Conservation (phyloP, 1,140 invertebrate genomes). For the Limonius californicus region DNA sequence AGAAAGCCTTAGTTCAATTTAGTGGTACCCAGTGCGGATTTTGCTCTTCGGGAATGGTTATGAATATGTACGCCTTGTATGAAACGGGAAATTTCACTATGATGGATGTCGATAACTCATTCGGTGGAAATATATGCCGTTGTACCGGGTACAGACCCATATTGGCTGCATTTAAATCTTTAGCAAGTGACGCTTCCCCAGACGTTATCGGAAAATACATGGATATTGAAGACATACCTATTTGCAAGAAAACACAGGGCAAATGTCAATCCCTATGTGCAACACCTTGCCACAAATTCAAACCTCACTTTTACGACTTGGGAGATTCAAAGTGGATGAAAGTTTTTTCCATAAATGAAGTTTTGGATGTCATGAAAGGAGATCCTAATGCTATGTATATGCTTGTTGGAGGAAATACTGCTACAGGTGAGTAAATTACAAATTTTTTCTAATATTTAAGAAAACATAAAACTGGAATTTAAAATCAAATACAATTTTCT, state of each 20-base stretch:
- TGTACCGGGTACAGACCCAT: conserved; percentile 87
- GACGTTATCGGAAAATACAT: conserved; percentile 49
- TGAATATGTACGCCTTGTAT: conserved; percentile 72
- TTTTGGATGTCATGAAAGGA: conserved; percentile 20
- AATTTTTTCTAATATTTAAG: too few species aligned
- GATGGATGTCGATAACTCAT: conserved; percentile 42
- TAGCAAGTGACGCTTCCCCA: conserved; percentile 58
- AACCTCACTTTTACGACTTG: conserved; percentile 9
- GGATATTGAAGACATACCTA: conserved; percentile 57
- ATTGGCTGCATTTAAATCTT: conserved; percentile 76
- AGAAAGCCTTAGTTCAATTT: conserved; percentile 63
- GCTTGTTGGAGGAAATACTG: conserved; percentile 41
- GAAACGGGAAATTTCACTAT: conserved; percentile 55
- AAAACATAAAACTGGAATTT: too few species aligned
- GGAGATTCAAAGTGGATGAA: conserved; percentile 18
- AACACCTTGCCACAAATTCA: conserved; percentile 12
- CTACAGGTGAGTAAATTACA: conserved; percentile 36
- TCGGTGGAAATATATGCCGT: conserved; percentile 60
- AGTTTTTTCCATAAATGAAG: conserved; percentile 18
- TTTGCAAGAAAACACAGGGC: conserved; percentile 23
- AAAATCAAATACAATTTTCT: too few species aligned
- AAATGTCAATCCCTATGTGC: conserved; percentile 18
- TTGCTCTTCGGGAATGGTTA: conserved; percentile 80
- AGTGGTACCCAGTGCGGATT: conserved; percentile 80
- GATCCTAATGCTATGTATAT: conserved; percentile 32